Evolutionary conservation across 2,113 vertebrate species (phyloP).

Genomic region (Sterrhoptilus dennistouni): DNA sequence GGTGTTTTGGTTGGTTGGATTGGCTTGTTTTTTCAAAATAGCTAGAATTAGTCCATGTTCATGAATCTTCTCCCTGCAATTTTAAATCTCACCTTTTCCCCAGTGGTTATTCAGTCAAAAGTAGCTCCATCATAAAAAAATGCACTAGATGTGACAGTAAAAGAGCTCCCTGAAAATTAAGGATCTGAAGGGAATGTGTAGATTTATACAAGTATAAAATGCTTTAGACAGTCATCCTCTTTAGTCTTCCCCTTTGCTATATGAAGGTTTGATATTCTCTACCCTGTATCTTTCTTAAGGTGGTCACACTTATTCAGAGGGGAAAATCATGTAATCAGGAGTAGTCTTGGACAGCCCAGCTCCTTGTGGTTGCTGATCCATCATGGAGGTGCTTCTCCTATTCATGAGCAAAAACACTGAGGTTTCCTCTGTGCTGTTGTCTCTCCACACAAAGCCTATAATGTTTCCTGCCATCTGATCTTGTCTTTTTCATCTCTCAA

Average conservation of each 20-base stretch:
- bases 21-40: neutral
- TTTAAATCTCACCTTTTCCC: neutral
- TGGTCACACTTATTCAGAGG: neutral
- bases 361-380: neutral
- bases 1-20: neutral
- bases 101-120: neutral
- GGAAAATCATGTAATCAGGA: rapidly evolving
- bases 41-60: neutral
- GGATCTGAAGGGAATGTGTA: neutral
- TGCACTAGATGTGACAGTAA: neutral
- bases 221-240: neutral
- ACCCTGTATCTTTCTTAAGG: neutral
- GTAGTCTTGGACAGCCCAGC: neutral
- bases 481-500: neutral
- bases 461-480: neutral
- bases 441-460: neutral
- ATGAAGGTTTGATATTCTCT: neutral
- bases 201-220: neutral
- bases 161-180: neutral
- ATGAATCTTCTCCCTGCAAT: neutral
- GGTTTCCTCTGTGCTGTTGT: neutral
- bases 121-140: neutral
- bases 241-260: neutral
- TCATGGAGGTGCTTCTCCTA: neutral
- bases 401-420: neutral